Base-by-base conservation (phyloP, 2,797 vertebrate species). In the Siniperca obscura region DNA sequence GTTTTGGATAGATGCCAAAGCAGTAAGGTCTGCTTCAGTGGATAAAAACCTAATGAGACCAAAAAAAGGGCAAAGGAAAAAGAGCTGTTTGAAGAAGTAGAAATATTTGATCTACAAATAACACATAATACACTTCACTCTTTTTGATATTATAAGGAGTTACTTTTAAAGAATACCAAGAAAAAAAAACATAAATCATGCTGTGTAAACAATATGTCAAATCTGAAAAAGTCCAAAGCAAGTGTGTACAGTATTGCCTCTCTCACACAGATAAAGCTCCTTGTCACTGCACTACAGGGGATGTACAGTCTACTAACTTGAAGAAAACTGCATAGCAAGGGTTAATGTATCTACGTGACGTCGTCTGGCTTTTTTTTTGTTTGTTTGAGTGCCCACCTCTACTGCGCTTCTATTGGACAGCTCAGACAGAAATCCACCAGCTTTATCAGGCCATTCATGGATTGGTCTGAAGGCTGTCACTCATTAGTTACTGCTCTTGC, bases 391-490 rank as follows among this genome's bases (percentile, higher is more conserved):
- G 40, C 87, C 94, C 90, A 80, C 92, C 94, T 90, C 89, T 76
- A 12, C 83, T 84, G 70, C 76, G 73, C 81, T 60, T 53, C 89
- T 78, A 95, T 95, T 96, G 95, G 95, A 77, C 91, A 83, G 64
- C 16, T 30, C 38, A 19, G 76, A 22, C 84, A 76, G 73, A 90
- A 75, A 65, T 84, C 88, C 89, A 56, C 86, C 92, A 91, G 88
- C 87, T 80, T 76, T 78, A 80, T 71, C 84, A 86, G 60, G 69
- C 85, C 77, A 30, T 69, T 53, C 92, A 22, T 46, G 78, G 94
- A 96, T 95, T 96, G 95, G 95, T 69, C 86, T 11, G 65, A 77
- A n/a, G 59, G 73, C 89, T 94, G 95, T 90, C 95, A 93, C 84
- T 96, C 94, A 90, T 90, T 91, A 95, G 95, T 96, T 94, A 90